These are phyloP conservation scores for Cossypha heuglini DNA, from an alignment of 2,797 vertebrate genomes.

Conservation along the genomic window DNA sequence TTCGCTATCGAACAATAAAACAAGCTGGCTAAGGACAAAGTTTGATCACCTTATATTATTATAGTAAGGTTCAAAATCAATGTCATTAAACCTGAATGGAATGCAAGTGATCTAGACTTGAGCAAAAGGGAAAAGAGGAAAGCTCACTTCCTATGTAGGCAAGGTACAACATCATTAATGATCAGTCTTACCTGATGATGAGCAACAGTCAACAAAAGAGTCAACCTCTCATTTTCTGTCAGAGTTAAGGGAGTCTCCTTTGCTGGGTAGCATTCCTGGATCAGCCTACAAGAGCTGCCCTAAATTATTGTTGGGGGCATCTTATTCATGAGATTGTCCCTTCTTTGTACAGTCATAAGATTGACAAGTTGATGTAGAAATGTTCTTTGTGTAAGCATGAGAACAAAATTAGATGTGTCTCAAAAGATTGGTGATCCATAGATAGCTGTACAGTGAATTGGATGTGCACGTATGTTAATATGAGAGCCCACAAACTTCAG, in stretches of 20 bases:
- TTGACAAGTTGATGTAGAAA: background rate
- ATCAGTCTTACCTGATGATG: background rate
- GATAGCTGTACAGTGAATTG: background rate
- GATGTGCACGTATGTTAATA: rapidly evolving
- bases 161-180: background rate
- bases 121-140: background rate
- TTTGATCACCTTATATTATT: background rate
- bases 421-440: background rate
- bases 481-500: background rate
- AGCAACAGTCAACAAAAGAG: background rate
- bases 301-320: background rate
- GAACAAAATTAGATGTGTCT: background rate
- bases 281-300: background rate
- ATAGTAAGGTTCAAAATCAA: background rate
- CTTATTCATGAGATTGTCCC: background rate
- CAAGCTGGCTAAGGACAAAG: background rate
- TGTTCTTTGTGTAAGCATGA: background rate
- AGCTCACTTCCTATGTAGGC: background rate
- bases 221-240: background rate
- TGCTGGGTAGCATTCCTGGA: background rate
- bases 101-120: background rate
- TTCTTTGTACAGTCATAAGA: background rate
- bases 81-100: background rate
- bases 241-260: background rate
- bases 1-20: background rate